These are phyloP conservation scores for Synchiropus splendidus DNA, from an alignment of 2,113 vertebrate species.

Conservation along the genomic window DNA sequence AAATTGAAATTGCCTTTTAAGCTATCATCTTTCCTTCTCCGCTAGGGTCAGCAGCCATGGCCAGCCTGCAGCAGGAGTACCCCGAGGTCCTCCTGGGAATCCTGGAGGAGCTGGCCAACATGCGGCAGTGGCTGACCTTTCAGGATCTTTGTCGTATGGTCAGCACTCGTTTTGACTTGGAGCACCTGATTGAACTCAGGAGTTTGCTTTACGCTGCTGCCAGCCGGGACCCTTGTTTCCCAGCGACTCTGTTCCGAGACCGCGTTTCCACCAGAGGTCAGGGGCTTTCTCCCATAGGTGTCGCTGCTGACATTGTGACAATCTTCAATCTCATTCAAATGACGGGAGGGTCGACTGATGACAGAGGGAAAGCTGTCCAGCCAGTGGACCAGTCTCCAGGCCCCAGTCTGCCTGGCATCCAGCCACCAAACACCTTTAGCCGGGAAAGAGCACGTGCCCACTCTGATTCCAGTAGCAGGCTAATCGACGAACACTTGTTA, in stretches of 20 bases:
- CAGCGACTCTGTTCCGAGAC: conserved; percentile 88
- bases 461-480: conserved; percentile 43
- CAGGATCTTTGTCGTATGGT: conserved; percentile 91
- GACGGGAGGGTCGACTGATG: conserved; percentile 64
- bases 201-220: conserved; percentile 86
- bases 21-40: too few relatives aligned
- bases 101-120: conserved; percentile 84
- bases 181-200: conserved; percentile 81
- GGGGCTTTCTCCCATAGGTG: conserved; percentile 75
- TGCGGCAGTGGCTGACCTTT: conserved; percentile 78
- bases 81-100: conserved; percentile 83
- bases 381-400: conserved; percentile 48
- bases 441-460: conserved; percentile 32
- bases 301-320: conserved; percentile 90
- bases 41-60: conserved; percentile 45
- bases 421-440: conserved; percentile 33
- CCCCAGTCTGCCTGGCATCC: conserved; percentile 43
- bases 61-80: conserved; percentile 71
- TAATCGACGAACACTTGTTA: conserved; percentile 49
- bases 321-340: conserved; percentile 95
- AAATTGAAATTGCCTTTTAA: too few relatives aligned
- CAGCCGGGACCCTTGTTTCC: conserved; percentile 87
- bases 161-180: conserved; percentile 82
- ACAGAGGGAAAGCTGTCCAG: conserved; percentile 26
- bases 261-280: conserved; percentile 64